Conservation (phyloP, 1,140 invertebrate genomes). For the Gonatopus flavifemur region DNA sequence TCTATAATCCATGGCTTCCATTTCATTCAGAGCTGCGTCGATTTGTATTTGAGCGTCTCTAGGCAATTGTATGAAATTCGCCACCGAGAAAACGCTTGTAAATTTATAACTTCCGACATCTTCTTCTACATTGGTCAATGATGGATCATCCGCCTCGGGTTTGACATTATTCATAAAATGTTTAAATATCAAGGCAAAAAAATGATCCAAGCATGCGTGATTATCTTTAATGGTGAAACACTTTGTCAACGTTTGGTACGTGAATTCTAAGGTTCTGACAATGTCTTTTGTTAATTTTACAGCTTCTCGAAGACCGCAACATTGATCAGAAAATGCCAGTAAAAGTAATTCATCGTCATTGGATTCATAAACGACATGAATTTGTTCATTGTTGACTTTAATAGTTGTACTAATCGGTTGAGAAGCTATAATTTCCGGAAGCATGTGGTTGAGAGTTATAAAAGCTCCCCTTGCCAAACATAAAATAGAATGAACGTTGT, state of each 20-base stretch:
- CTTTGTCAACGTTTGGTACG: slow-evolving; percentile 55
- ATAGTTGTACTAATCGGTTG: slow-evolving; percentile 63
- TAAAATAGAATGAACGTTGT: slow-evolving; percentile 58
- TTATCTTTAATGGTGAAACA: slow-evolving; percentile 55
- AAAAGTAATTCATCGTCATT: slow-evolving; percentile 62
- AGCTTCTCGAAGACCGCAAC: slow-evolving; percentile 56
- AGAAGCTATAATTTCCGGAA: slow-evolving; percentile 63
- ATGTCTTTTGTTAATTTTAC: slow-evolving; percentile 55
- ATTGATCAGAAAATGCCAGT: slow-evolving; percentile 54
- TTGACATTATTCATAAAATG: slow-evolving; percentile 17
- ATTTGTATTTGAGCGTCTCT: slow-evolving; percentile 75
- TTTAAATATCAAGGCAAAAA: slow-evolving; percentile 60
- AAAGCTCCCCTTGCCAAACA: slow-evolving; percentile 66
- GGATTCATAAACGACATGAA: slow-evolving; percentile 63
- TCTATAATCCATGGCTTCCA: slow-evolving; percentile 80
- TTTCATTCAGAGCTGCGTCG: slow-evolving; percentile 76
- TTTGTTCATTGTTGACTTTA: slow-evolving; percentile 55
- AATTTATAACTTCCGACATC: slow-evolving; percentile 37
- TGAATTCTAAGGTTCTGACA: slow-evolving; percentile 58
- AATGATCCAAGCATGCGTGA: slow-evolving; percentile 57
- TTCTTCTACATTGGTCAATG: slow-evolving; percentile 15
- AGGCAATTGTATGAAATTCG: slow-evolving; percentile 67
- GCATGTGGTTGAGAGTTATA: slow-evolving; percentile 69
- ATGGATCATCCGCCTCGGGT: neutral
- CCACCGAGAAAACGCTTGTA: slow-evolving; percentile 49